Evolutionary conservation across 2,888 invertebrate genomes (phyloP).

Genomic region (Aporophyla lueneburgensis): DNA sequence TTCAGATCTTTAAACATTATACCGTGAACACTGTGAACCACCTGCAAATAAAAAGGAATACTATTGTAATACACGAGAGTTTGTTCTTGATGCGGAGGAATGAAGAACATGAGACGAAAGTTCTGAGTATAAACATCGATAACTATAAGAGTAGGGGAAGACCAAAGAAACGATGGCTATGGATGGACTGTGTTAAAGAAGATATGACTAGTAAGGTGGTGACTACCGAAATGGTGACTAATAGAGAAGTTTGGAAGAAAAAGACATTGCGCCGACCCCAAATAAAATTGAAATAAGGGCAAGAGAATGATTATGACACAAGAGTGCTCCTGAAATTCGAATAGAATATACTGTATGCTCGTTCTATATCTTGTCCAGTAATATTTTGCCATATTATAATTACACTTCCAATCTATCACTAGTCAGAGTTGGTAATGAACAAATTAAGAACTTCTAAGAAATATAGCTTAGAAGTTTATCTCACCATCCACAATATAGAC

Average conservation of each 20-base stretch:
- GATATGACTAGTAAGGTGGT: no score
- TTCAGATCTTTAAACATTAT: conserved; percentile 99
- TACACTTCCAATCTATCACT: not conserved
- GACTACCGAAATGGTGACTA: no score
- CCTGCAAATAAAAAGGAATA: conserved; percentile 87
- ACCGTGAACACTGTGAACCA: conserved; percentile 99
- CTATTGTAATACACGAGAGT: not conserved
- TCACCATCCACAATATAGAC: conserved; percentile 98
- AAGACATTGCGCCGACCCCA: no score
- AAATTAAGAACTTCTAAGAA: not conserved
- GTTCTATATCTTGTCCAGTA: not conserved
- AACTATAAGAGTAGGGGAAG: no score
- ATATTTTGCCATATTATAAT: not conserved
- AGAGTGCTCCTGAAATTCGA: not conserved
- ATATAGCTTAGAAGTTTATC: not conserved
- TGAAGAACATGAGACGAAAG: no score
- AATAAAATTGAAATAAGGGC: no score
- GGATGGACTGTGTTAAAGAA: no score
- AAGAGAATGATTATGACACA: no score
- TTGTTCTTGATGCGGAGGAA: no score
- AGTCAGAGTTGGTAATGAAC: not conserved
- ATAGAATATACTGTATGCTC: not conserved
- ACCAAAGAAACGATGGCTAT: no score
- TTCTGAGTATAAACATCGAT: no score
- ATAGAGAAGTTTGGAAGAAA: no score